Evolutionary conservation across 2,888 invertebrate genomes (phyloP).

Genomic region (Agonopterix subpropinquella): DNA sequence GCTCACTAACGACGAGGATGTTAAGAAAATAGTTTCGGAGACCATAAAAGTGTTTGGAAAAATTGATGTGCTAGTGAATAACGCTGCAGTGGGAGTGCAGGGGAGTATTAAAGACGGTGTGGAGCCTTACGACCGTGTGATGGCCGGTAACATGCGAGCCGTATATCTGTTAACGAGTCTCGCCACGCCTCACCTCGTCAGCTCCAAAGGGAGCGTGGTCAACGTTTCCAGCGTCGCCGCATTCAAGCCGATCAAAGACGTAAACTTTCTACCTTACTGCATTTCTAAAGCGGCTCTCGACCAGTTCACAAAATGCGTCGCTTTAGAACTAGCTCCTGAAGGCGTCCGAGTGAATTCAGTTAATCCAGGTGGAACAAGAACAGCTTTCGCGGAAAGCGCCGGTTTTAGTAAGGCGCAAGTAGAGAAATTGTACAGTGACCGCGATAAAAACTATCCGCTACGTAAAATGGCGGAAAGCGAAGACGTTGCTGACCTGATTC

Average conservation of each 20-base stretch:
- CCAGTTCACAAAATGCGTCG: slow-evolving; percentile 92
- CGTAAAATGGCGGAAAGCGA: slow-evolving; percentile 86
- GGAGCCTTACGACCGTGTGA: slow-evolving; percentile 87
- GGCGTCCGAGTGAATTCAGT: slow-evolving; percentile 92
- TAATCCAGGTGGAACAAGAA: slow-evolving; percentile 95
- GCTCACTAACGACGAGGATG: slow-evolving; percentile 80
- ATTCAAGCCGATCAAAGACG: slow-evolving; percentile 66
- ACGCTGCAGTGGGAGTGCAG: slow-evolving; percentile 85
- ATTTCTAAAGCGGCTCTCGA: slow-evolving; percentile 96
- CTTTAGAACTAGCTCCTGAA: slow-evolving; percentile 85
- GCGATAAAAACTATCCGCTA: slow-evolving; percentile 89
- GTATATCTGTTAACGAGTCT: slow-evolving; percentile 86
- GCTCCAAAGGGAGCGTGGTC: slow-evolving; percentile 88
- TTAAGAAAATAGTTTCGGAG: slow-evolving; percentile 77
- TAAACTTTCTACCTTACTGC: slow-evolving; percentile 89
- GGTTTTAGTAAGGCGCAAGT: slow-evolving; percentile 78
- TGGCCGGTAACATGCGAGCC: slow-evolving; percentile 89
- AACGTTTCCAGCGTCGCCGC: slow-evolving; percentile 96
- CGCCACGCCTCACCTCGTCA: slow-evolving; percentile 86
- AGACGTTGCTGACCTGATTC: slow-evolving; percentile 92
- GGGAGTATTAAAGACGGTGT: slow-evolving; percentile 89
- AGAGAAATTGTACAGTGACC: slow-evolving; percentile 82
- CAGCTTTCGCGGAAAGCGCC: slow-evolving; percentile 77
- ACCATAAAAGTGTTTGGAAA: slow-evolving; percentile 80
- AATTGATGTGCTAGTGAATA: slow-evolving; percentile 88